A percentile compares a stretch with the other conserved stretches of the same genome.
Evolutionary conservation across 2,888 invertebrate genomes (phyloP).

Genomic region (Cosmia trapezina): DNA sequence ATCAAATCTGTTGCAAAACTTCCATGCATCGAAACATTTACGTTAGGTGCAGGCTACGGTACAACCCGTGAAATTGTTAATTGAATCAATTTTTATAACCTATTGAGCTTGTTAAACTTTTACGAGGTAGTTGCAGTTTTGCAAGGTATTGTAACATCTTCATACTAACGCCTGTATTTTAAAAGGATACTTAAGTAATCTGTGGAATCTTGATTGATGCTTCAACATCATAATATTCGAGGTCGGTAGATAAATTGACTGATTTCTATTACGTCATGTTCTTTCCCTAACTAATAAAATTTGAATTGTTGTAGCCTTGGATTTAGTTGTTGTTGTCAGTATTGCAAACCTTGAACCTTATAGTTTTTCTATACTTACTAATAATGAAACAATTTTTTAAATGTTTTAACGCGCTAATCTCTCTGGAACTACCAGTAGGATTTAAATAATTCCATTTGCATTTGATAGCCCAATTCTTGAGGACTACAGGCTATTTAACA

Average conservation of each 20-base stretch:
- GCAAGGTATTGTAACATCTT: slow-evolving; percentile 19
- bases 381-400: too few species aligned
- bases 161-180: background rate
- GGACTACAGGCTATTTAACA: too few species aligned
- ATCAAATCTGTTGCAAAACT: slow-evolving; percentile 1
- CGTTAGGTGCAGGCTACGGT: slow-evolving; percentile 16
- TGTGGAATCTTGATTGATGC: slow-evolving; percentile 13
- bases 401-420: too few species aligned
- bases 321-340: background rate
- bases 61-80: slow-evolving; percentile 49
- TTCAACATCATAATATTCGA: slow-evolving; percentile 3
- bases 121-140: slow-evolving; percentile 12
- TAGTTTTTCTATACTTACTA: too few species aligned
- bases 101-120: slow-evolving; percentile 17
- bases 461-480: too few species aligned
- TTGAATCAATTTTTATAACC: slow-evolving; percentile 20
- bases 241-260: slow-evolving; percentile 6
- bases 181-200: background rate
- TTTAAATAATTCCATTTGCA: too few species aligned
- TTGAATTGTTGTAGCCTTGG: background rate
- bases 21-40: slow-evolving; percentile 16
- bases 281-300: slow-evolving; percentile 1
- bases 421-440: too few species aligned
- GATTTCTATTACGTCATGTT: slow-evolving; percentile 9
- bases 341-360: too few species aligned